Conservation (phyloP, 2,888 invertebrate genomes). For the Zootermopsis nevadensis region DNA sequence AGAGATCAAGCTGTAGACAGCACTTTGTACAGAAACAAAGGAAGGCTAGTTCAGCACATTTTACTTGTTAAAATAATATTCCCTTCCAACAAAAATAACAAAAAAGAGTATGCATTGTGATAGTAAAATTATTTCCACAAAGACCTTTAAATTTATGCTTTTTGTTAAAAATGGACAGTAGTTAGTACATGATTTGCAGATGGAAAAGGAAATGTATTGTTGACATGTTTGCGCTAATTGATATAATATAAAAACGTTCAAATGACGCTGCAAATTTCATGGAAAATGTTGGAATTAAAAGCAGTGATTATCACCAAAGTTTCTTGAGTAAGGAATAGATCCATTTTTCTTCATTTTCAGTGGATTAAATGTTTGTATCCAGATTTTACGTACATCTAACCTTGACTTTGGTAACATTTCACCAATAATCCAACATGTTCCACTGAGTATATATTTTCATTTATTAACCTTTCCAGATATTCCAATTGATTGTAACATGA, state of each 20-base stretch:
- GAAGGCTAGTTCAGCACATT: slow-evolving; percentile 10
- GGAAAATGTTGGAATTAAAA: slow-evolving; percentile 1
- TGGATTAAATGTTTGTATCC: neutral
- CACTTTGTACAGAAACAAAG: neutral
- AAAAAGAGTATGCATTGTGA: neutral
- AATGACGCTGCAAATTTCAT: neutral
- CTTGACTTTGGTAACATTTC: neutral
- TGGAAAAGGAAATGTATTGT: slow-evolving; percentile 3
- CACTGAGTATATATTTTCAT: neutral
- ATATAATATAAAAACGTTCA: slow-evolving; percentile 3
- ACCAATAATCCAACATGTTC: neutral
- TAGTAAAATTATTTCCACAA: slow-evolving; percentile 8
- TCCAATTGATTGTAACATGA: no score
- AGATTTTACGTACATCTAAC: neutral
- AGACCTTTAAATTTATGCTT: neutral
- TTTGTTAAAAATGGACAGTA: neutral
- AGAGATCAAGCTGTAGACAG: neutral
- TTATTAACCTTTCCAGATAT: neutral
- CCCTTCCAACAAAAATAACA: slow-evolving; percentile 1
- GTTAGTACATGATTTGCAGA: neutral
- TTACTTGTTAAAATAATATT: neutral
- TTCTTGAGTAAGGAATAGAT: neutral
- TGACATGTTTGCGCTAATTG: neutral
- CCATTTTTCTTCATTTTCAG: neutral
- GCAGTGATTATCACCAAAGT: neutral